phyloP scores from a whole-genome alignment of 2,113 vertebrate genomes.

The Malaclemys terrapin region DNA sequence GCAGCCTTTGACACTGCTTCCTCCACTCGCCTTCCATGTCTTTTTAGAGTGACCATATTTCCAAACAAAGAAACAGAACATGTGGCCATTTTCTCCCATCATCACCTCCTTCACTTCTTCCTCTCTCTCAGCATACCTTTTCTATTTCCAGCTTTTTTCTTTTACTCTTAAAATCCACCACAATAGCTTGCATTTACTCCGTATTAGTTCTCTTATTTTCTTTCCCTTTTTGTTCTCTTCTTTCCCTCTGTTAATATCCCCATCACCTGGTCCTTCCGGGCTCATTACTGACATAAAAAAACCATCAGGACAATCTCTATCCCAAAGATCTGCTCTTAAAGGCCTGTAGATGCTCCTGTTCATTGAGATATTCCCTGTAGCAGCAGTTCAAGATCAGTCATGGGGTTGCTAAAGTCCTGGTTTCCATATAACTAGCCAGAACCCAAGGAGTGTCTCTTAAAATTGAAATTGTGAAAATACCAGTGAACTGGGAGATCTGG shows the following conservation, averaged over 20 bases:
- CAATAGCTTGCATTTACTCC: fast-evolving
- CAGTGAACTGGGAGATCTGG: background rate
- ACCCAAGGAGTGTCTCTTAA: background rate
- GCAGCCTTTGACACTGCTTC: background rate
- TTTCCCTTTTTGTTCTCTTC: background rate
- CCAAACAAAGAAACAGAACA: background rate
- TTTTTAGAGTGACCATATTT: background rate
- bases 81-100: background rate
- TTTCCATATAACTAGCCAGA: background rate
- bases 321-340: background rate
- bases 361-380: too few species aligned
- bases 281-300: background rate
- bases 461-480: background rate
- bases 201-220: background rate
- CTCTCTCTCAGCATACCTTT: background rate
- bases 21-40: background rate
- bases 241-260: background rate
- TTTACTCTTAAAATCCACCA: background rate
- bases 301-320: background rate
- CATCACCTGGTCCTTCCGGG: background rate
- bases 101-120: background rate
- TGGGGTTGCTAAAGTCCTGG: background rate
- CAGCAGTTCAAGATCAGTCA: background rate
- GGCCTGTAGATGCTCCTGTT: background rate
- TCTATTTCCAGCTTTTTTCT: background rate